These are phyloP conservation scores for Larimichthys crocea DNA, from an alignment of 2,113 vertebrate species.

Conservation along the genomic window DNA sequence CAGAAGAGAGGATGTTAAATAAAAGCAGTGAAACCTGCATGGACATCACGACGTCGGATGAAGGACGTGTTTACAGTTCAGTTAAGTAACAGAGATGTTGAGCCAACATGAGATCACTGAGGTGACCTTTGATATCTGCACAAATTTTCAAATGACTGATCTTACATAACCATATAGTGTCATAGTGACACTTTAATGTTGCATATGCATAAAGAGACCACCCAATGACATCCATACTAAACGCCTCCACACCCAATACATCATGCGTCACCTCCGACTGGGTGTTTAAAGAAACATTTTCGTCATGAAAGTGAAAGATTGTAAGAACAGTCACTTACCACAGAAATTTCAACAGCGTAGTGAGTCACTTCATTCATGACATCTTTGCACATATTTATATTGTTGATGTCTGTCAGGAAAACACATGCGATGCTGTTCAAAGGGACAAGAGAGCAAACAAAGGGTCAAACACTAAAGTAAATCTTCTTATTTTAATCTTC, in stretches of 20 bases:
- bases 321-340: neutral
- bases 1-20: conserved; percentile 27
- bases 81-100: conserved; percentile 37
- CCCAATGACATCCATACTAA: neutral
- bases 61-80: conserved; percentile 31
- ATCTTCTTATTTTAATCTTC: neutral
- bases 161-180: neutral
- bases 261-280: neutral
- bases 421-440: neutral
- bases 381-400: neutral
- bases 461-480: neutral
- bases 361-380: neutral
- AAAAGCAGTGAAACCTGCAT: conserved; percentile 37
- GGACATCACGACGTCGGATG: neutral
- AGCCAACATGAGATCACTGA: conserved; percentile 40
- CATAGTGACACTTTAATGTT: neutral
- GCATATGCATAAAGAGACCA: neutral
- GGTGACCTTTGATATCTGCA: conserved; percentile 42
- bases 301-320: neutral
- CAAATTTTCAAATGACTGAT: neutral
- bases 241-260: neutral
- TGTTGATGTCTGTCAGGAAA: neutral
- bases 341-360: neutral
- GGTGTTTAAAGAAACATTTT: neutral
- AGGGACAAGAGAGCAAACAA: neutral